A percentile compares a stretch with the other conserved stretches of the same genome.
phyloP scores from a whole-genome alignment of 2,888 invertebrate species.

The Bembecia ichneumoniformis region DNA sequence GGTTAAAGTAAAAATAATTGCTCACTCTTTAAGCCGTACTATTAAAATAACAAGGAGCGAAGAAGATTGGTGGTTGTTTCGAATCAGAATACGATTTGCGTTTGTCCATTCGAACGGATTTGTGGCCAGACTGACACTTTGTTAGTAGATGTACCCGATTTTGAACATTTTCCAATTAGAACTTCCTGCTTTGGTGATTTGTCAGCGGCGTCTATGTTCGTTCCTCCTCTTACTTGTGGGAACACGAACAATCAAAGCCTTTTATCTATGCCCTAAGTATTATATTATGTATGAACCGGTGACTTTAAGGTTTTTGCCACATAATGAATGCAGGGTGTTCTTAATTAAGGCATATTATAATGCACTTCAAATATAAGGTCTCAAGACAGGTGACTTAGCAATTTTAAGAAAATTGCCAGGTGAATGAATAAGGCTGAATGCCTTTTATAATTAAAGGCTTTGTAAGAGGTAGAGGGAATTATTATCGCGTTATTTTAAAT shows the following conservation, averaged over 20 bases:
- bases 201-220: background rate
- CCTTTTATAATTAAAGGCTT: background rate
- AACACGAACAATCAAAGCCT: background rate
- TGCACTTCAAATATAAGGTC: background rate
- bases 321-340: too few species aligned
- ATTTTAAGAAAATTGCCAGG: background rate
- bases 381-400: background rate
- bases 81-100: constrained; percentile 43
- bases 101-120: constrained; percentile 17
- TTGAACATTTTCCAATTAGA: background rate
- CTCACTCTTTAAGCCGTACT: constrained; percentile 14
- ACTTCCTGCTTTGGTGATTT: background rate
- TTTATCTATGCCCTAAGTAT: too few species aligned
- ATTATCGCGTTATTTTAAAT: too few species aligned
- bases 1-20: background rate
- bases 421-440: background rate
- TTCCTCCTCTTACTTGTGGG: background rate
- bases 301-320: too few species aligned
- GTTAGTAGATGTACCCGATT: background rate
- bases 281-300: too few species aligned
- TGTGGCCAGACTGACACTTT: background rate
- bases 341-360: too few species aligned
- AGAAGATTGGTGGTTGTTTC: constrained; percentile 38
- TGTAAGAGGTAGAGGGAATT: too few species aligned
- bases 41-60: constrained; percentile 43